Evolutionary conservation across 2,888 invertebrate species (phyloP).

Genomic region (Uloborus plumipes): DNA sequence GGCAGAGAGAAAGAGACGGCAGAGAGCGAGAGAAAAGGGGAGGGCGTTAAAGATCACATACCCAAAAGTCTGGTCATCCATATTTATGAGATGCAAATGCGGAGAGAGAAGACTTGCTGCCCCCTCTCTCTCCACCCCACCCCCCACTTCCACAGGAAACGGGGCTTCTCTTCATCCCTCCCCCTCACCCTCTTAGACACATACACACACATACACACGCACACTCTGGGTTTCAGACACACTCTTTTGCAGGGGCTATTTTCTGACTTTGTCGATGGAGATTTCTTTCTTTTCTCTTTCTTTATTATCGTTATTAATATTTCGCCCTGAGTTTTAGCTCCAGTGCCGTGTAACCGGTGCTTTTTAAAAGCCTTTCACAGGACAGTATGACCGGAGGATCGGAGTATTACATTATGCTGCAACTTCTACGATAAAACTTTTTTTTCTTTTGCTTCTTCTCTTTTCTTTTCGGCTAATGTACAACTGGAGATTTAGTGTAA

Average conservation of each 20-base stretch:
- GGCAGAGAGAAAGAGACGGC: constrained; percentile 43
- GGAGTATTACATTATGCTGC: too few species aligned
- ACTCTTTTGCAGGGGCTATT: constrained; percentile 36
- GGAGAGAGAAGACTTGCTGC: constrained; percentile 50
- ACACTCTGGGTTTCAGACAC: constrained; percentile 5
- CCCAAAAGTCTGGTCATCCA: constrained; percentile 63
- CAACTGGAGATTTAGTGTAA: too few species aligned
- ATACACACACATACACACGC: neutral
- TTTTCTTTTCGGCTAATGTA: too few species aligned
- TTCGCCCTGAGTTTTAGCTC: too few species aligned
- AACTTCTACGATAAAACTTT: too few species aligned
- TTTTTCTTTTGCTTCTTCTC: too few species aligned
- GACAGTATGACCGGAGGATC: too few species aligned
- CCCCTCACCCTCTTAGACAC: constrained; percentile 16
- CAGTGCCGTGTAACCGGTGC: too few species aligned
- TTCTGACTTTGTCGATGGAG: constrained; percentile 39
- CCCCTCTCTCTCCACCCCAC: constrained; percentile 10
- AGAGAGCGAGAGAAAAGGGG: constrained; percentile 3
- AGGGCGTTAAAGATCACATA: constrained; percentile 64
- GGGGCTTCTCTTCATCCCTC: constrained; percentile 15
- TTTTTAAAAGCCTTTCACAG: too few species aligned
- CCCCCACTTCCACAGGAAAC: constrained; percentile 48
- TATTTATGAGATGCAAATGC: constrained; percentile 65
- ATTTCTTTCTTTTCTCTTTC: constrained; percentile 9
- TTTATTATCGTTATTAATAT: neutral